Conservation (phyloP, 2,797 vertebrate species). For the Pangasius djambal region DNA sequence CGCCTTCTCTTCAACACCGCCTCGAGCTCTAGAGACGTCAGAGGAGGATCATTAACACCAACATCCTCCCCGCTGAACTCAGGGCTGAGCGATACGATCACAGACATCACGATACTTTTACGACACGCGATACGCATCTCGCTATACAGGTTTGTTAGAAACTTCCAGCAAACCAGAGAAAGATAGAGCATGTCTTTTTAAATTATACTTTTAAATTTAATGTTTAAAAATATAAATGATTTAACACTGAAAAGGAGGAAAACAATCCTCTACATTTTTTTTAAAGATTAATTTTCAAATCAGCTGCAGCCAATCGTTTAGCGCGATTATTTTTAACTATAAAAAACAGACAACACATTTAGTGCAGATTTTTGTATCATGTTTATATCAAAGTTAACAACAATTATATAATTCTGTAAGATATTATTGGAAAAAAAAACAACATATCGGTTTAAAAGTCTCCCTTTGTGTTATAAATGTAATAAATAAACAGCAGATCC, state of each 20-base stretch:
- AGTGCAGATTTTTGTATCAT: no score
- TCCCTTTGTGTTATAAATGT: no score
- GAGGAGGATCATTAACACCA: not conserved
- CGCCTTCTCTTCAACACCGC: constrained; percentile 72
- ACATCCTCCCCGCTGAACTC: no score
- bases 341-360: no score
- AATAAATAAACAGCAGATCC: no score
- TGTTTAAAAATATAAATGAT: not conserved
- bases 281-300: no score
- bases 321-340: no score
- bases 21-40: constrained; percentile 55
- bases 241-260: not conserved
- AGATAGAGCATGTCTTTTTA: not conserved
- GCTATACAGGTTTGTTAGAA: not conserved
- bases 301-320: no score
- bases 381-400: no score
- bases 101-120: not conserved
- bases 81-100: not conserved
- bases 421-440: no score
- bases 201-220: not conserved
- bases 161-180: not conserved
- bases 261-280: not conserved
- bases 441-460: no score
- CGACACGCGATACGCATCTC: not conserved
- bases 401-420: no score